Conservation (phyloP, 2,888 invertebrate species). For the Catocala fraxini region DNA sequence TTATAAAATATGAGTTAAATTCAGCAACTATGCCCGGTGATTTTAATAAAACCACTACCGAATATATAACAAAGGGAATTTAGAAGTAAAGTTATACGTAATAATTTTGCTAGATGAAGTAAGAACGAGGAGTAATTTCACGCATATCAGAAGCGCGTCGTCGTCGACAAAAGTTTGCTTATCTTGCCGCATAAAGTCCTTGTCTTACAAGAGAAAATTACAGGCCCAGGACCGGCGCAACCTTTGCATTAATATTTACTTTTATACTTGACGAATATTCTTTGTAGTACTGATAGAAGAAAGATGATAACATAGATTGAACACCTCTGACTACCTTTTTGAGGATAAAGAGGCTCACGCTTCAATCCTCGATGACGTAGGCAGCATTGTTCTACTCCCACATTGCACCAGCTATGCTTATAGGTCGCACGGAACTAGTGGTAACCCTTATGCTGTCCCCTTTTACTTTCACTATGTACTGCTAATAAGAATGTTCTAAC, state of each 20-base stretch:
- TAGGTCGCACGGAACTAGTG: no score
- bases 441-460: no score
- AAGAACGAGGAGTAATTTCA: constrained; percentile 34
- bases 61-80: background rate
- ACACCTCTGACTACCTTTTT: no score
- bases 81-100: constrained; percentile 11
- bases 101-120: constrained; percentile 27
- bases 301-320: no score
- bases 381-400: no score
- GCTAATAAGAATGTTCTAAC: no score
- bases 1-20: no score
- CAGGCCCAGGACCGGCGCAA: constrained; percentile 38
- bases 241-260: constrained; percentile 51
- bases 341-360: no score
- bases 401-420: no score
- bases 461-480: no score
- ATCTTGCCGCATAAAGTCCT: constrained; percentile 50
- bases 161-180: constrained; percentile 51
- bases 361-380: no score
- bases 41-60: background rate
- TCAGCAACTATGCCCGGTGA: no score
- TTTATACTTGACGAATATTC: constrained; percentile 32
- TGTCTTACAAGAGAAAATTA: constrained; percentile 58
- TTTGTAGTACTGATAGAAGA: background rate
- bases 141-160: constrained; percentile 26